Evolutionary conservation across 2,113 vertebrate genomes (phyloP), one percentile per base, ranked within the genome.

Genomic region (Xiphophorus maculatus): DNA sequence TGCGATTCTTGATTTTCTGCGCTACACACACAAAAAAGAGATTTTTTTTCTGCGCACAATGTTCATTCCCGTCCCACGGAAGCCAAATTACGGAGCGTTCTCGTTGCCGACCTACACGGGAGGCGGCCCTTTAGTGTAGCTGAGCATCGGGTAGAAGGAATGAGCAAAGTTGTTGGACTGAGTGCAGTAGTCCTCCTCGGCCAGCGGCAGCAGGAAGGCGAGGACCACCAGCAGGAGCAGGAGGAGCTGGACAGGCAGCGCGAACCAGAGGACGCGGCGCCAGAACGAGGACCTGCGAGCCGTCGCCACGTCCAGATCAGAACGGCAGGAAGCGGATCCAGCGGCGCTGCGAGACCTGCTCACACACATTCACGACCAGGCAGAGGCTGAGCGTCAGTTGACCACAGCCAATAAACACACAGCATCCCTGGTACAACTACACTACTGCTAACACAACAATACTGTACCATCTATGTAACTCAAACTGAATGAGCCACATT

Each of bases 271-370:
- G 76, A 98, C 96, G 71, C 97, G 92, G 68, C 92, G 69, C 78
- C 97, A 91, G 87, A 98, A 96, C 64, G 92, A 90, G 0, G 91
- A 92, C 61, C 84, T 40, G 6, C 0, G 82, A 67, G 1, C 74
- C 1, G 29, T 51, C 0, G 14, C 44, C 0, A 85, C 67, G 82
- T 67, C 80, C 0, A 76, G 60, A 85, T 99, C 96, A 99, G 96
- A 99, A 98, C 13, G 97, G 97, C 88, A 98, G 97, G 95, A 98
- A 99, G 33, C 96, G 96, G 92, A 97, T 95, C 96, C 97, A 98
- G 73, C 95, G 96, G 66, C 96, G 96, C 73, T 96, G 96, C 0
- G 94, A 90, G 92, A 95, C 96, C 97, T 99, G 94, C 81, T 93
- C 80, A 88, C 35, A 88, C 66, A 87, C 79, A 86, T 69, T 69